Base-by-base conservation (phyloP, 2,888 invertebrate genomes). In the Phortica magna region DNA sequence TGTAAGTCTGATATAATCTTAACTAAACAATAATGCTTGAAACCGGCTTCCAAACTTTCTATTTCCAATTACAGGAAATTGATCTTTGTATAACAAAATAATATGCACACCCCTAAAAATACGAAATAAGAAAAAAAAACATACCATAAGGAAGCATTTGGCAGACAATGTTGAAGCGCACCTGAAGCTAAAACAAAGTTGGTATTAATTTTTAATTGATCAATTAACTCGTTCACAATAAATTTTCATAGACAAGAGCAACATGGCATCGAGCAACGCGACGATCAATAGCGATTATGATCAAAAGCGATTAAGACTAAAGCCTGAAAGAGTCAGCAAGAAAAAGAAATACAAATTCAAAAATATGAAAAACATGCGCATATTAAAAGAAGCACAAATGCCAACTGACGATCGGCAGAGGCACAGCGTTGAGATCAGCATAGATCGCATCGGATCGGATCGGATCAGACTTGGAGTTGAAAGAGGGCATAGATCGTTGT, bases 121-220 rank as follows among this genome's bases (percentile, higher is more conserved):
- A 14, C 3, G 14, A 12, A 48, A 48, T 3, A 48, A 9, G 0
- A 12, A 9, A 6, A 48, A 14, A 48, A 9, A 9, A 48, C 48
- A 14, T 1, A 48, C 48, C 9, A 48, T 48, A 14, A 48, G 48
- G 48, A 48, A 48, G 48, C 48, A 14, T 48, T 48, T 48, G 48
- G 10, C 48, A 12, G 48, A 48, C 14, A 48, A 48, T 14, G 48
- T 48, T 48, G 48, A 48, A 48, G 48, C 48, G 78, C 81, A 82
- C 84, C 85, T 83, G 82, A 76, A 83, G 85, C 87, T 78, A 80
- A 78, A 9, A 78, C 80, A 84, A 79, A 82, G 81, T 84, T 82
- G 78, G 78, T 84, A 85, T 87, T 85, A 85, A 85, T 87, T 85
- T 85, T 85, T 85, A 85, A 85, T 83, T 87, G 85, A 87, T 85